Evolutionary conservation across 2,113 vertebrate genomes (phyloP).

Genomic region (Sebastes schlegelii): DNA sequence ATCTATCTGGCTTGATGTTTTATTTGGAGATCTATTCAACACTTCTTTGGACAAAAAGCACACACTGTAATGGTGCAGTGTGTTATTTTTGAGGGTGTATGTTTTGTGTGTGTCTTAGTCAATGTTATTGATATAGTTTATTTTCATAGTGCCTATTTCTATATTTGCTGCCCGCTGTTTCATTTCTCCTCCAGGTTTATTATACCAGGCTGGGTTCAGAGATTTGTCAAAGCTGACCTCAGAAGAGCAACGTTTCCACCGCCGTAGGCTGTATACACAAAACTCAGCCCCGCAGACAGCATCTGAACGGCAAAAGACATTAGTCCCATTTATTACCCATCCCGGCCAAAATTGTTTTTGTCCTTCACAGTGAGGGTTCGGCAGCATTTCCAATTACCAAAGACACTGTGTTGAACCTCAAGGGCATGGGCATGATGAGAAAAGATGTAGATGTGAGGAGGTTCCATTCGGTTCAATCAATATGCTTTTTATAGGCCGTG

Average conservation of each 20-base stretch:
- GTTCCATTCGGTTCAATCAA: conserved; percentile 68
- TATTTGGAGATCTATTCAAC: neutral
- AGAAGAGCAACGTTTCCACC: conserved; percentile 63
- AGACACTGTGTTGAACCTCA: conserved; percentile 73
- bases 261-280: conserved; percentile 64
- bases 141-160: conserved; percentile 59
- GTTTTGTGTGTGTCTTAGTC: conserved; percentile 42
- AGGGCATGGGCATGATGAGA: conserved; percentile 67
- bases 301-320: conserved; percentile 64
- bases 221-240: conserved; percentile 75
- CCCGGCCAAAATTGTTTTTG: conserved; percentile 70
- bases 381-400: conserved; percentile 71
- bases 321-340: conserved; percentile 73
- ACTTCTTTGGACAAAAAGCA: neutral
- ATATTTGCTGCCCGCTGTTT: conserved; percentile 51
- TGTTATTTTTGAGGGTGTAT: conserved; percentile 41
- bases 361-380: conserved; percentile 65
- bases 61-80: conserved; percentile 3
- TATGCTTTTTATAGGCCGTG: conserved; percentile 69
- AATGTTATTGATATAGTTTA: conserved; percentile 65
- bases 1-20: neutral
- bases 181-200: conserved; percentile 53
- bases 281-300: conserved; percentile 57
- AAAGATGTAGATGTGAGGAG: conserved; percentile 75
- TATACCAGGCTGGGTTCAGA: conserved; percentile 43